Evolutionary conservation across 2,888 invertebrate species (phyloP).

Genomic region (Torymus aiolomorphi): DNA sequence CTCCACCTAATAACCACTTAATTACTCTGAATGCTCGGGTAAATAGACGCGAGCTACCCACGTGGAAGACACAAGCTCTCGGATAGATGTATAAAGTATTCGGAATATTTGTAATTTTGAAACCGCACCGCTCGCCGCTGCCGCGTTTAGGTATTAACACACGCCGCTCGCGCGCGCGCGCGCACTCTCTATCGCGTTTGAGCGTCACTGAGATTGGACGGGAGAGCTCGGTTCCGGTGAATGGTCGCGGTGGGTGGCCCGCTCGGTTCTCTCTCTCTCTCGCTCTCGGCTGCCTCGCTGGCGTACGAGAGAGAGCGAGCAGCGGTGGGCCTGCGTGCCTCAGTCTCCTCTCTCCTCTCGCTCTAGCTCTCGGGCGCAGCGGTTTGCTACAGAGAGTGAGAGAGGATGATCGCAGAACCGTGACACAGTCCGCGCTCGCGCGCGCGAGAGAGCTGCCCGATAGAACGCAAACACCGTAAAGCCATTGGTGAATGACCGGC

Average conservation of each 20-base stretch:
- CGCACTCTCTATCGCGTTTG: constrained; percentile 18
- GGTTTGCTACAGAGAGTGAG: constrained; percentile 44
- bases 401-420: constrained; percentile 61
- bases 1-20: no score
- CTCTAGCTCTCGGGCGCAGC: constrained; percentile 51
- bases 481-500: constrained; percentile 60
- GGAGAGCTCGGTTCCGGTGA: constrained; percentile 74
- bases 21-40: no score
- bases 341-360: constrained; percentile 54
- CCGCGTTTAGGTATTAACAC: no score
- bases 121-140: no score
- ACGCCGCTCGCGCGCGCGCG: no score
- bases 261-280: constrained; percentile 68
- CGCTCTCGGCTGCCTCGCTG: no score
- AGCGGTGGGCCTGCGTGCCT: constrained; percentile 77
- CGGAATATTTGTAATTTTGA: no score
- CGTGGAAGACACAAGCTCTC: no score
- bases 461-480: constrained; percentile 59
- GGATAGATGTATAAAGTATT: no score
- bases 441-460: constrained; percentile 33
- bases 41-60: no score
- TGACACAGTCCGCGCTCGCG: constrained; percentile 60
- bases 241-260: constrained; percentile 76
- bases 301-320: constrained; percentile 79
- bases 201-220: constrained; percentile 56